A percentile compares a stretch with the other conserved stretches of the same genome.
phyloP scores from a whole-genome alignment of 2,888 invertebrate genomes.

The Polietes domitor region DNA sequence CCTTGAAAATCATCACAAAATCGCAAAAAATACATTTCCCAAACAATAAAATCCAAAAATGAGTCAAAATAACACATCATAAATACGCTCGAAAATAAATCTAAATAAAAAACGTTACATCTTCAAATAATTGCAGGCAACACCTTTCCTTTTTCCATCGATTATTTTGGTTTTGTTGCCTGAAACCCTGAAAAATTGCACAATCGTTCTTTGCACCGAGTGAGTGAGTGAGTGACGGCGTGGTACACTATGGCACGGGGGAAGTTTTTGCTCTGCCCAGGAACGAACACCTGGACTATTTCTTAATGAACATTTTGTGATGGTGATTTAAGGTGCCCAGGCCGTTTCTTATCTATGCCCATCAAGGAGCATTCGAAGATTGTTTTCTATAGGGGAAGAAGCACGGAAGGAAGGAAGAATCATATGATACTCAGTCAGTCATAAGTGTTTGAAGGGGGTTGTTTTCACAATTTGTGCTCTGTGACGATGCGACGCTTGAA shows the following conservation, averaged over 20 bases:
- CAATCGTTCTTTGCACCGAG: too few species aligned
- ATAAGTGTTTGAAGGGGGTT: conserved; percentile 34
- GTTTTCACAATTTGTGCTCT: neutral
- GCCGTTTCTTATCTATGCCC: conserved; percentile 15
- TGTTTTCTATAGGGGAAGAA: conserved; percentile 9
- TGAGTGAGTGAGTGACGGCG: neutral
- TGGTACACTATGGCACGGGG: conserved; percentile 26
- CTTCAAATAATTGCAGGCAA: neutral
- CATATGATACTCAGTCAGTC: neutral
- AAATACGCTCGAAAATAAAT: neutral
- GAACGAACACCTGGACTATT: conserved; percentile 63
- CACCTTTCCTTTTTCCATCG: neutral
- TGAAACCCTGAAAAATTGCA: neutral
- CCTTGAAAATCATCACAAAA: too few species aligned
- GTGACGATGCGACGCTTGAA: conserved; percentile 11
- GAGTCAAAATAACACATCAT: neutral
- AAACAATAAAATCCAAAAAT: too few species aligned
- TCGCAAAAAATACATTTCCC: too few species aligned
- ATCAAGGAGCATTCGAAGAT: conserved; percentile 19
- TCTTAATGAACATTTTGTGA: neutral
- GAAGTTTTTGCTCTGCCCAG: conserved; percentile 19
- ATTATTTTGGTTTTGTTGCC: neutral
- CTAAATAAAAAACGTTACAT: conserved; percentile 5
- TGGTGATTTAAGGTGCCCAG: neutral
- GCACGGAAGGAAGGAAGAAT: conserved; percentile 12